These are phyloP conservation scores for Gymnorhina tibicen DNA, from an alignment of 2,113 vertebrate genomes.

Conservation along the genomic window DNA sequence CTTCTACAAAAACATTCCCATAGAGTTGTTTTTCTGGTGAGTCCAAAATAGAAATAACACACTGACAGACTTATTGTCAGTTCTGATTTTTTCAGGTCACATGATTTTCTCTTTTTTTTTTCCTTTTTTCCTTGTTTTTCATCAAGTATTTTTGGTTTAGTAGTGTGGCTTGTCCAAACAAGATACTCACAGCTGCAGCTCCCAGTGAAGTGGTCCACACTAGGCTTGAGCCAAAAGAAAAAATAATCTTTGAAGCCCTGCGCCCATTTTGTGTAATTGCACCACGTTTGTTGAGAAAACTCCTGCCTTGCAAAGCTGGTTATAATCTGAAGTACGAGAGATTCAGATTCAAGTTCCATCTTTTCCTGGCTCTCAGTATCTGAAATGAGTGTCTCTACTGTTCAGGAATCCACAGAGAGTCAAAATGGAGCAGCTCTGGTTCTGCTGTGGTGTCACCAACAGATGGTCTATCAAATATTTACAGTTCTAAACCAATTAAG, in stretches of 20 bases:
- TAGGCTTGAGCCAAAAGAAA: not conserved
- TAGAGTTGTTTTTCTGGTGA: not conserved
- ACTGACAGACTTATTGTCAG: not conserved
- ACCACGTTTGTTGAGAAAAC: not conserved
- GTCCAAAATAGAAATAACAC: not conserved
- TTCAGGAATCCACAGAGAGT: not conserved
- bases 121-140: not conserved
- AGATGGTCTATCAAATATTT: slow-evolving; percentile 10
- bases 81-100: not conserved
- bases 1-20: not conserved
- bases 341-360: not conserved
- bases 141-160: not conserved
- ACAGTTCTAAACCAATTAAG: not conserved
- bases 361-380: not conserved
- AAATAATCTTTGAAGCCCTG: not conserved
- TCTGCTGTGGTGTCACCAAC: not conserved
- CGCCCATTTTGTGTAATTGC: not conserved
- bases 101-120: not conserved
- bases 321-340: not conserved
- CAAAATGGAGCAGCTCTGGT: not conserved
- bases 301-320: not conserved
- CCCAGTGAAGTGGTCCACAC: not conserved
- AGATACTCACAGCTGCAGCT: not conserved
- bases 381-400: not conserved
- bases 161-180: not conserved